A percentile compares a stretch with the other conserved stretches of the same genome.
phyloP scores from a whole-genome alignment of 2,113 vertebrate species.

The Pogonocichla stellata region DNA sequence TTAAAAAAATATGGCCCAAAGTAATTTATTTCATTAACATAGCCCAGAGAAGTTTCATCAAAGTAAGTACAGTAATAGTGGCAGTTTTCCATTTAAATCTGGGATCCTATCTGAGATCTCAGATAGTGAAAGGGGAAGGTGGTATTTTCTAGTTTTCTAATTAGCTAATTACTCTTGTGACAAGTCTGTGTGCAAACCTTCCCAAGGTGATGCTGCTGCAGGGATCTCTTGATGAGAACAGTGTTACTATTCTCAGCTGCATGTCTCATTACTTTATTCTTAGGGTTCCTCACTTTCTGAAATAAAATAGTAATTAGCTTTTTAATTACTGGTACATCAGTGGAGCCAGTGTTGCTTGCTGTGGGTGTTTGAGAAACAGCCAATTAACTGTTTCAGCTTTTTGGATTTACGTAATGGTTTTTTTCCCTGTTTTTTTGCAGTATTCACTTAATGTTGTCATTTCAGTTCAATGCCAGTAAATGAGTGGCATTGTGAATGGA shows the following conservation, averaged over 20 bases:
- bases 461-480: not conserved
- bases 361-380: not conserved
- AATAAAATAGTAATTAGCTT: not conserved
- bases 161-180: not conserved
- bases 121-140: not conserved
- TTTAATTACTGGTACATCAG: not conserved
- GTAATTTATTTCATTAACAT: not conserved
- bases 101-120: not conserved
- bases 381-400: not conserved
- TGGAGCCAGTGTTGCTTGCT: not conserved
- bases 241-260: not conserved
- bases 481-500: not conserved
- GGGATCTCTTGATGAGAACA: not conserved
- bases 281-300: not conserved
- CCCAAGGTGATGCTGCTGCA: not conserved
- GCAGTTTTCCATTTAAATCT: not conserved
- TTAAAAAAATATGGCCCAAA: not conserved
- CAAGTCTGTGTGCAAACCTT: not conserved
- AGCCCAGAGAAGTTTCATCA: not conserved
- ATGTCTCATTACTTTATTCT: not conserved
- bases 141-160: not conserved
- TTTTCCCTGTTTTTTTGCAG: not conserved
- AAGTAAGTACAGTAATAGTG: not conserved
- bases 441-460: not conserved
- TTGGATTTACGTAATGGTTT: not conserved